Base-by-base conservation (phyloP, 1,140 invertebrate species). In the Drosophila oshimai region DNA sequence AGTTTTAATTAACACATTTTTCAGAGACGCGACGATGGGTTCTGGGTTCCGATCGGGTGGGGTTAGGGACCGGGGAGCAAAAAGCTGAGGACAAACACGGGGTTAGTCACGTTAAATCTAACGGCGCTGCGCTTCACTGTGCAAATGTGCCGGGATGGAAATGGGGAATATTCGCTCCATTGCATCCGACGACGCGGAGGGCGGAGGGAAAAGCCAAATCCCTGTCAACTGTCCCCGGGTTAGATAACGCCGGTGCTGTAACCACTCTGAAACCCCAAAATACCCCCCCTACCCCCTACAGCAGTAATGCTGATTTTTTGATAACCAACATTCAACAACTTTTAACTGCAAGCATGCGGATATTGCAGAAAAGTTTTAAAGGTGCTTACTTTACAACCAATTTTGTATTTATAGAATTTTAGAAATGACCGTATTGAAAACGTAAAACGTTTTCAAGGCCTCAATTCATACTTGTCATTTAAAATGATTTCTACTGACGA, bases 1-100 rank as follows among this genome's bases (percentile, higher is more conserved):
- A 60, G 41, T 75, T 86, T 86, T 86, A 80, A 86, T 86, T 86
- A 86, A 80, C 80, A 86, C 80, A 73, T 86, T 86, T 68, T 65
- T 54, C 31, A 18, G 18, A 7, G 13, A 26, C 51, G 36, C 58
- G 42, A 64, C 50, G 17, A 1, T 10, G 6, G n/a, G 20, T 10
- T 7, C 57, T 36, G 15, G 18, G 13, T 9, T 3, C 15, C 10
- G 6, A 13, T 15, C n/a, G 10, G 37, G 24, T 31, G 26, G 49
- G 10, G 18, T 12, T 5, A 9, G 9, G 12, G n/a, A n/a, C n/a
- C n/a, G n/a, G n/a, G n/a, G n/a, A n/a, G n/a, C n/a, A n/a, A n/a
- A n/a, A n/a, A n/a, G n/a, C n/a, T n/a, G n/a, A n/a, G n/a, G n/a
- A n/a, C n/a, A n/a, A n/a, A n/a, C n/a, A n/a, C n/a, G n/a, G 33